These are phyloP conservation scores for Andinoacara biseriatus DNA, from an alignment of 2,113 vertebrate genomes.

Conservation along the genomic window DNA sequence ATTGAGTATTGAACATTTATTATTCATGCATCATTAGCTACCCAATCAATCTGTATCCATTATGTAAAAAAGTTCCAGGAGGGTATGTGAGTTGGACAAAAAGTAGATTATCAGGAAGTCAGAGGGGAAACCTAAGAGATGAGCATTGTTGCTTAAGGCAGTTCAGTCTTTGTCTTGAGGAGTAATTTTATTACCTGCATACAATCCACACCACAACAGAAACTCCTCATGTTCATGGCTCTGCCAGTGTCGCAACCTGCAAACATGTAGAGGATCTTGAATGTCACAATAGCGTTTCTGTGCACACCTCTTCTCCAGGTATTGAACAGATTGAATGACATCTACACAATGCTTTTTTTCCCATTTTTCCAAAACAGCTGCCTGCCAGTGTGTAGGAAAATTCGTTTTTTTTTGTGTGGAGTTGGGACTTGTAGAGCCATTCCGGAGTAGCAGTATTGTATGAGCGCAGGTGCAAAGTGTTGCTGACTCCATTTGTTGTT, in stretches of 20 bases:
- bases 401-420: slow-evolving; percentile 2
- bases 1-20: slow-evolving; percentile 48
- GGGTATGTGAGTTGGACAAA: background rate
- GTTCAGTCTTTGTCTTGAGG: background rate
- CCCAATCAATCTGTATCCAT: slow-evolving; percentile 45
- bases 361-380: slow-evolving; percentile 13
- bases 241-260: background rate
- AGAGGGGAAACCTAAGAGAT: background rate
- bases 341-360: background rate
- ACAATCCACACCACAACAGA: background rate
- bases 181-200: background rate
- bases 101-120: background rate
- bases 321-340: background rate
- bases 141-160: background rate
- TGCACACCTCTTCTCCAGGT: background rate
- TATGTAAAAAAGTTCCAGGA: background rate
- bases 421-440: background rate
- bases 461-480: background rate
- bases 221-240: background rate
- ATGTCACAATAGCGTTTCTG: background rate
- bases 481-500: background rate
- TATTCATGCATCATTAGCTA: slow-evolving; percentile 51
- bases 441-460: background rate
- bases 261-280: background rate
- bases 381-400: slow-evolving; percentile 7